Percentiles rank a stretch among this genome's conserved stretches.
phyloP scores from a whole-genome alignment of 2,888 invertebrate species.

The Sepiola atlantica region DNA sequence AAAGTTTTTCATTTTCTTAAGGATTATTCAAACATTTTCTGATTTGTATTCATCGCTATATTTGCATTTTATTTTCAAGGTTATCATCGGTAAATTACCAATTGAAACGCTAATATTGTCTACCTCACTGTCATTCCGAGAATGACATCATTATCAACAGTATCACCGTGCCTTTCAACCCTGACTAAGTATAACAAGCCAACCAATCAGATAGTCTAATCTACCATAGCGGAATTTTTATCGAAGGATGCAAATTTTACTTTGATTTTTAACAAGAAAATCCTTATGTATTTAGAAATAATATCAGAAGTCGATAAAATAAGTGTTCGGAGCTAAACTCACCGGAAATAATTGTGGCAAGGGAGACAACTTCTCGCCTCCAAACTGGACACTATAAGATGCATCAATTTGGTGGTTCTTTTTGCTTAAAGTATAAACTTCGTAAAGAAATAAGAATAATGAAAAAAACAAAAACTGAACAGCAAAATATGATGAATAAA shows the following conservation, averaged over 20 bases:
- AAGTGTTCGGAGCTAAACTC: neutral
- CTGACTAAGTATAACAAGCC: neutral
- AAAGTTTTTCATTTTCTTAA: neutral
- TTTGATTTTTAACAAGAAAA: neutral
- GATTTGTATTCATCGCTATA: neutral
- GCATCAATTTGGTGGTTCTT: neutral
- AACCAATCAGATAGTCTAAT: neutral
- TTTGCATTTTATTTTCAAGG: neutral
- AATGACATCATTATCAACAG: neutral
- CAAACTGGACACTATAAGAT: neutral
- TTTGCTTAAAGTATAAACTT: neutral
- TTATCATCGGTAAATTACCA: neutral
- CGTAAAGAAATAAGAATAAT: neutral
- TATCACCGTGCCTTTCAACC: neutral
- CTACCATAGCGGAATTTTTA: neutral
- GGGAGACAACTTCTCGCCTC: neutral
- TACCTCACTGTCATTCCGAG: neutral
- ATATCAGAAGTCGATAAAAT: neutral
- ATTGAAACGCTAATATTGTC: neutral
- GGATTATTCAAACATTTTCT: neutral
- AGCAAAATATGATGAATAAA: no score
- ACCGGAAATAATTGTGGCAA: neutral
- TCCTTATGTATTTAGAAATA: neutral
- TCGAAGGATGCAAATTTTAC: neutral
- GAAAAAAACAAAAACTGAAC: neutral